Evolutionary conservation across 2,113 vertebrate genomes (phyloP).

Genomic region (Semnornis frantzii): DNA sequence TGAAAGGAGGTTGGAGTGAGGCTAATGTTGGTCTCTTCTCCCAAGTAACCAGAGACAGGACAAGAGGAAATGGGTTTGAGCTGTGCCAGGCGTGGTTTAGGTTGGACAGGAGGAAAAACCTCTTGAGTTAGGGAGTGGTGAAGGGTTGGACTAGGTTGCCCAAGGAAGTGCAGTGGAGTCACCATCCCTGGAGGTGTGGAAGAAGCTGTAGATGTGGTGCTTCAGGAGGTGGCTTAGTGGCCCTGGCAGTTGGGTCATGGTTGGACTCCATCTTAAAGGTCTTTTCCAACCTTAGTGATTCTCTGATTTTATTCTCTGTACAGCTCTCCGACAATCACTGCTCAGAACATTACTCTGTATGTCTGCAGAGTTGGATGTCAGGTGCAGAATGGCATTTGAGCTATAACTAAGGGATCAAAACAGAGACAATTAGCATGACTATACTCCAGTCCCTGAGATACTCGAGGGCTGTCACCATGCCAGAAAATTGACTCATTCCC

Average conservation of each 20-base stretch:
- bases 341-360: background rate
- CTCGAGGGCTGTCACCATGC: background rate
- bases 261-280: too few species aligned
- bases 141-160: too few species aligned
- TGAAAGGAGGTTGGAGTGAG: background rate
- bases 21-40: background rate
- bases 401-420: background rate
- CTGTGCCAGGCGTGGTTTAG: too few species aligned
- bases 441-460: background rate
- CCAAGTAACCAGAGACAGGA: background rate
- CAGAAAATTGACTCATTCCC: slow-evolving; percentile 3
- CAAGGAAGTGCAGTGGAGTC: too few species aligned
- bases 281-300: too few species aligned
- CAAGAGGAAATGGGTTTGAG: too few species aligned
- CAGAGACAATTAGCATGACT: background rate
- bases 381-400: background rate
- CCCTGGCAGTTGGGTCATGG: too few species aligned
- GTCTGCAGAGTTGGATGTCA: background rate
- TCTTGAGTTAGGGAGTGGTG: too few species aligned
- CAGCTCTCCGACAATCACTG: background rate
- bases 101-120: too few species aligned
- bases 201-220: too few species aligned
- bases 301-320: background rate
- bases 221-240: too few species aligned
- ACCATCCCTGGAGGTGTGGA: too few species aligned